Evolutionary conservation across 2,888 invertebrate species (phyloP).

Genomic region (Caprella mutica): DNA sequence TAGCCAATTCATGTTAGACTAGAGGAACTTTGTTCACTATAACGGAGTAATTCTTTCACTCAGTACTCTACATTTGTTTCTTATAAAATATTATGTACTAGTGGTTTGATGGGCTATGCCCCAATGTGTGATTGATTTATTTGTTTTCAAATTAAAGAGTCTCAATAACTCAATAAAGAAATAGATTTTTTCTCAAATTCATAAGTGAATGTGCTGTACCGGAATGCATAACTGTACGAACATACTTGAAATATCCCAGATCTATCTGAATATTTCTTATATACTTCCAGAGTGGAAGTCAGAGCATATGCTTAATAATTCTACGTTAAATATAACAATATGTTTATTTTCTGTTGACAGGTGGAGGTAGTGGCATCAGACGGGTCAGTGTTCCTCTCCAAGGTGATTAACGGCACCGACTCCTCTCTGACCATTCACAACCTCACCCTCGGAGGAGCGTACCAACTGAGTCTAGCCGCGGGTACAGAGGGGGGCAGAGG

Average conservation of each 20-base stretch:
- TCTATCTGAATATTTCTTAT: neutral
- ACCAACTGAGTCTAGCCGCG: conserved; percentile 26
- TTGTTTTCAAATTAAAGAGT: too few relatives aligned
- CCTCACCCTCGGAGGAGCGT: conserved; percentile 20
- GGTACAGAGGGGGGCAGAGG: conserved; percentile 20
- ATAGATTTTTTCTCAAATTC: neutral
- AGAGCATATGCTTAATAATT: neutral
- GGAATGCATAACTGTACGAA: neutral
- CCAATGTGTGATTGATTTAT: too few relatives aligned
- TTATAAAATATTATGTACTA: too few relatives aligned
- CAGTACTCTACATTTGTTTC: too few relatives aligned
- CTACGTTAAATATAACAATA: neutral
- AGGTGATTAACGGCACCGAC: conserved; percentile 10
- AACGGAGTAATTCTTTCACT: too few relatives aligned
- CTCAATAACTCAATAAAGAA: too few relatives aligned
- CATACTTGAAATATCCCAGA: neutral
- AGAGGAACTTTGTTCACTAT: too few relatives aligned
- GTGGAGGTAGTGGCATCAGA: conserved; percentile 20
- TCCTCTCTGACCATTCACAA: conserved; percentile 15
- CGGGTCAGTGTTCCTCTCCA: conserved; percentile 21
- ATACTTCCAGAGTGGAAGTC: too few relatives aligned
- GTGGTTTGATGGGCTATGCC: too few relatives aligned
- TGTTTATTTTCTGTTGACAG: conserved; percentile 10
- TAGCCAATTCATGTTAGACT: too few relatives aligned
- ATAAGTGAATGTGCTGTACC: neutral